These are phyloP conservation scores for Drosophila mayri DNA, from an alignment of 1,140 invertebrate species.

Conservation along the genomic window DNA sequence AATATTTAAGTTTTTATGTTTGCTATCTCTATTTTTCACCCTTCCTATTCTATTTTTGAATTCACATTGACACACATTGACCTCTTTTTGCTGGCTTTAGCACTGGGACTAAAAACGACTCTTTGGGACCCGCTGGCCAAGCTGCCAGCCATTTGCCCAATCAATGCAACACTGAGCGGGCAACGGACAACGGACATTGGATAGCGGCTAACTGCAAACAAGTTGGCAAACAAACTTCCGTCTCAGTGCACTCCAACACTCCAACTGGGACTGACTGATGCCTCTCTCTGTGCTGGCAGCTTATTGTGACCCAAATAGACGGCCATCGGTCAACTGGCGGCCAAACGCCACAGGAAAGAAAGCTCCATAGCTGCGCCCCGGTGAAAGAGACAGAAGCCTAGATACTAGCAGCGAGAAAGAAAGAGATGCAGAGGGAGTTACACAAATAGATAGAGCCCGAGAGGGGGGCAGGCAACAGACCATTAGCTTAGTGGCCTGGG, in stretches of 20 bases:
- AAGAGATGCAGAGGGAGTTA: neutral
- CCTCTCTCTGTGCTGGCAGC: conserved; percentile 30
- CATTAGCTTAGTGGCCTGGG: conserved; percentile 59
- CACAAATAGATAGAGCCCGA: conserved; percentile 35
- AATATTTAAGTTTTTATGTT: neutral
- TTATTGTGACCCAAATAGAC: conserved; percentile 70
- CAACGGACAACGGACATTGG: neutral
- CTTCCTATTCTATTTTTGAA: conserved; percentile 11
- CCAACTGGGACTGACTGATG: conserved; percentile 39
- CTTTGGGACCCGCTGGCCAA: conserved; percentile 25
- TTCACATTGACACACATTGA: conserved; percentile 23
- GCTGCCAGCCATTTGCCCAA: conserved; percentile 50
- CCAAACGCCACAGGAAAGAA: conserved; percentile 65
- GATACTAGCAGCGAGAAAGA: neutral
- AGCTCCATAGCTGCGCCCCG: conserved; percentile 21
- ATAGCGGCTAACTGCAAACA: conserved; percentile 40
- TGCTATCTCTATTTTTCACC: neutral
- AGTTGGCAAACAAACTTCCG: conserved; percentile 72
- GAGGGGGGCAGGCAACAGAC: conserved; percentile 23
- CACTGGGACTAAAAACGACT: conserved; percentile 9
- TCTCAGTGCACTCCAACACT: conserved; percentile 72
- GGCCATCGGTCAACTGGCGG: conserved; percentile 49
- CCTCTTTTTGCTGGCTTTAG: conserved; percentile 13
- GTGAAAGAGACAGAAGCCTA: conserved; percentile 16
- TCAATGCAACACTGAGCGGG: conserved; percentile 53